These are phyloP conservation scores for Antheraea pernyi DNA, from an alignment of 1,140 invertebrate species.

Conservation along the genomic window DNA sequence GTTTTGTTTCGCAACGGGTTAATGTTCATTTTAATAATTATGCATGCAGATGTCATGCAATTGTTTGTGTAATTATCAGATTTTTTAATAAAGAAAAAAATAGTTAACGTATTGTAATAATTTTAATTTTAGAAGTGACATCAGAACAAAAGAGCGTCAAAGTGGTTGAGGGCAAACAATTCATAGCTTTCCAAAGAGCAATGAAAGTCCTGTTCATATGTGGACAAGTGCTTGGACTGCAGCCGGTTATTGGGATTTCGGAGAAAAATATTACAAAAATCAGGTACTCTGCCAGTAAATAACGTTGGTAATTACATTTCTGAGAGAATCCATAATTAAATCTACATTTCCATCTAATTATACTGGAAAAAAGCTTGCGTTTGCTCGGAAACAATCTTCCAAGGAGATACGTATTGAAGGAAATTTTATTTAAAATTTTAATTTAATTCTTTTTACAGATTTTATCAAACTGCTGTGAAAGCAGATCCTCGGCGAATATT, in stretches of 20 bases:
- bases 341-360: too few species aligned
- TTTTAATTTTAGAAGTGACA: slow-evolving; percentile 6
- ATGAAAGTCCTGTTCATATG: slow-evolving; percentile 29
- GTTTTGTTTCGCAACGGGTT: too few species aligned
- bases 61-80: neutral
- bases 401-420: too few species aligned
- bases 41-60: too few species aligned
- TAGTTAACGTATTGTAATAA: neutral
- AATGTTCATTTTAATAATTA: too few species aligned
- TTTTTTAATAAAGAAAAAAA: neutral
- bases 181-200: slow-evolving; percentile 31
- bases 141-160: slow-evolving; percentile 10
- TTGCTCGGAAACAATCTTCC: too few species aligned
- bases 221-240: slow-evolving; percentile 37
- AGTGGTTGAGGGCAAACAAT: slow-evolving; percentile 8
- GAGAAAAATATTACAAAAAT: slow-evolving; percentile 30
- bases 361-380: too few species aligned
- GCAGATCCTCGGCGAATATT: too few species aligned
- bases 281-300: slow-evolving; percentile 23
- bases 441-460: too few species aligned
- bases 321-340: neutral
- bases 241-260: slow-evolving; percentile 31
- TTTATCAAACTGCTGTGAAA: too few species aligned
- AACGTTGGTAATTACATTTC: neutral
- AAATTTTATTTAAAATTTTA: too few species aligned